Conservation (phyloP, 2,888 invertebrate genomes). For the Eupithecia inturbata region DNA sequence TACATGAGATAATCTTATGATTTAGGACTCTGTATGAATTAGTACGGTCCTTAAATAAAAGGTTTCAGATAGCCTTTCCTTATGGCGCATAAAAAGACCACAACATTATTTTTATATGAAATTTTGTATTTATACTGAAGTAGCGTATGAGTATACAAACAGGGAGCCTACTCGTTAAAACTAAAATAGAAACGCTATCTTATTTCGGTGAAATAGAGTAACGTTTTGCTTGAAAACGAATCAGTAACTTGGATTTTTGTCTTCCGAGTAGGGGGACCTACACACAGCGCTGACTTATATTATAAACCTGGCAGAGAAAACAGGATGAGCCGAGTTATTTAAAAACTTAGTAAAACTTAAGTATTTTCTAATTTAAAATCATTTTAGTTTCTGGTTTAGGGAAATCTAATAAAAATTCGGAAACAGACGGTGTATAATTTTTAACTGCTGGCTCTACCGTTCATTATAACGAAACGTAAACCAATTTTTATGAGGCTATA, state of each 20-base stretch:
- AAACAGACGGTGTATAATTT: slow-evolving; percentile 27
- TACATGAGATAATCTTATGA: slow-evolving; percentile 6
- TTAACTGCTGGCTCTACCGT: slow-evolving; percentile 20
- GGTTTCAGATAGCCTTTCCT: slow-evolving; percentile 2
- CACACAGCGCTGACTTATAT: not conserved
- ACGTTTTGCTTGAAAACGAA: no score
- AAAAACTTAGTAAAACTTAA: not conserved
- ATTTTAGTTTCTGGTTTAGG: slow-evolving; percentile 8
- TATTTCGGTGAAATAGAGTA: no score
- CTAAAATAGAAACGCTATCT: no score
- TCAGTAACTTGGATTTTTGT: no score
- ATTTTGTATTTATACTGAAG: not conserved
- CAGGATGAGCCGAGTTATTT: not conserved
- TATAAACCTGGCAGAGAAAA: not conserved
- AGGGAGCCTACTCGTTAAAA: no score
- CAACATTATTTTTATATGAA: slow-evolving; percentile 1
- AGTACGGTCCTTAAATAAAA: not conserved
- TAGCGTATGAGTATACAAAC: not conserved
- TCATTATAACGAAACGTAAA: slow-evolving; percentile 30
- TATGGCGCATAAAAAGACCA: slow-evolving; percentile 5
- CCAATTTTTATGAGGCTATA: slow-evolving; percentile 32
- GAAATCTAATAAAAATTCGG: slow-evolving; percentile 13
- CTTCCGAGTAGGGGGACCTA: no score
- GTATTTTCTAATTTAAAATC: not conserved
- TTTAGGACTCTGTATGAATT: slow-evolving; percentile 7